These are phyloP conservation scores for Trichogramma evanescens DNA, from an alignment of 2,888 invertebrate species.

Conservation along the genomic window DNA sequence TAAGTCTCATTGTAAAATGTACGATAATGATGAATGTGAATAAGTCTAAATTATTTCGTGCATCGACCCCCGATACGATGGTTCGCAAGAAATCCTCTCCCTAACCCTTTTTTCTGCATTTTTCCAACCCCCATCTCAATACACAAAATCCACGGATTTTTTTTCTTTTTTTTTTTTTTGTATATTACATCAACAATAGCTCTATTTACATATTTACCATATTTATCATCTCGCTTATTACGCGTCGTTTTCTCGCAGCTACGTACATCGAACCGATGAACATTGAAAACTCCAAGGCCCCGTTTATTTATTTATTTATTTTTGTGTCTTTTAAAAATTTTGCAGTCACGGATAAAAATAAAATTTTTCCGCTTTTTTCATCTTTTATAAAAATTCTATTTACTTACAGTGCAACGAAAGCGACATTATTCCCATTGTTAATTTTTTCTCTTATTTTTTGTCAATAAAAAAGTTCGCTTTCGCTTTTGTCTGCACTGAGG, in stretches of 20 bases:
- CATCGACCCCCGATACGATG: conserved; percentile 20
- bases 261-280: conserved; percentile 8
- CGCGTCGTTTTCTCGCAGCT: neutral
- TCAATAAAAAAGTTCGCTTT: conserved; percentile 1
- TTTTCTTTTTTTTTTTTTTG: conserved; percentile 6
- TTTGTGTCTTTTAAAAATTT: conserved; percentile 12
- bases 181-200: conserved; percentile 6
- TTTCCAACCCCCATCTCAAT: neutral
- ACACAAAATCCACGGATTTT: neutral
- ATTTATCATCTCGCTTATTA: neutral
- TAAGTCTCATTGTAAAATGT: conserved; percentile 19
- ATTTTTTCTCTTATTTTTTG: conserved; percentile 1
- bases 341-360: conserved; percentile 15
- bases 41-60: conserved; percentile 24
- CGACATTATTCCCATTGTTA: neutral
- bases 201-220: conserved; percentile 16
- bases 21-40: conserved; percentile 20
- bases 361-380: conserved; percentile 6
- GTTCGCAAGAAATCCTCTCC: conserved; percentile 15
- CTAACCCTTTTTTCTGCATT: conserved; percentile 1
- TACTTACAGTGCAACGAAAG: neutral
- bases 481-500: neutral
- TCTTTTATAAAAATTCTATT: conserved; percentile 6
- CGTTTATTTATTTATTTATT: conserved; percentile 8
- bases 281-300: conserved; percentile 20